These are phyloP conservation scores for Actinemys pallida DNA, from an alignment of 2,113 vertebrate species.

Conservation along the genomic window DNA sequence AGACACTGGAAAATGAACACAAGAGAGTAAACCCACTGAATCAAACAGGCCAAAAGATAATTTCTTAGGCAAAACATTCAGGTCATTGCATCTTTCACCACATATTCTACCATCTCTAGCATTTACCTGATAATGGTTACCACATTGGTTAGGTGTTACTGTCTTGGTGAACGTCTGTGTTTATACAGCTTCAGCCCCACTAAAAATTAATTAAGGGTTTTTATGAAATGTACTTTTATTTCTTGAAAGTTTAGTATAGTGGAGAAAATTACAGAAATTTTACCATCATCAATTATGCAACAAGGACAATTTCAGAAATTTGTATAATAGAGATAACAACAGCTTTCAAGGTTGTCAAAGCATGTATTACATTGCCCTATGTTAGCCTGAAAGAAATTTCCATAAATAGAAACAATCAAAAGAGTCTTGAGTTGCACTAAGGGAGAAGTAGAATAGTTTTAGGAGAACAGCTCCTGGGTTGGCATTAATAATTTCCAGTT, in stretches of 20 bases:
- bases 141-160: neutral
- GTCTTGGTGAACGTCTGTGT: accelerated
- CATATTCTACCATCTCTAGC: neutral
- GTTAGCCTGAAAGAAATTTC: neutral
- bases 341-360: neutral
- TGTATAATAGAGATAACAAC: neutral
- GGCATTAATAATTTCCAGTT: neutral
- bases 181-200: neutral
- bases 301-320: conserved; percentile 32
- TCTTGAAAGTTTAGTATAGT: neutral
- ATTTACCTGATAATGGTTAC: neutral
- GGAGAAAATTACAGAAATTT: neutral
- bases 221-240: neutral
- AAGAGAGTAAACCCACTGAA: neutral
- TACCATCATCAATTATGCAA: neutral
- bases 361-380: neutral
- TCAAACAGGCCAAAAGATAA: neutral
- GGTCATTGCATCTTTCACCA: neutral
- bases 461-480: neutral
- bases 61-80: neutral
- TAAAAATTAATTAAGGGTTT: conserved; percentile 28
- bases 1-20: neutral
- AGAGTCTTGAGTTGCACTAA: neutral
- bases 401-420: neutral
- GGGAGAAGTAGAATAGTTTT: neutral